Percentiles rank a stretch among this genome's conserved stretches.
phyloP scores from a whole-genome alignment of 2,113 vertebrate genomes.

The Erinaceus europaeus region DNA sequence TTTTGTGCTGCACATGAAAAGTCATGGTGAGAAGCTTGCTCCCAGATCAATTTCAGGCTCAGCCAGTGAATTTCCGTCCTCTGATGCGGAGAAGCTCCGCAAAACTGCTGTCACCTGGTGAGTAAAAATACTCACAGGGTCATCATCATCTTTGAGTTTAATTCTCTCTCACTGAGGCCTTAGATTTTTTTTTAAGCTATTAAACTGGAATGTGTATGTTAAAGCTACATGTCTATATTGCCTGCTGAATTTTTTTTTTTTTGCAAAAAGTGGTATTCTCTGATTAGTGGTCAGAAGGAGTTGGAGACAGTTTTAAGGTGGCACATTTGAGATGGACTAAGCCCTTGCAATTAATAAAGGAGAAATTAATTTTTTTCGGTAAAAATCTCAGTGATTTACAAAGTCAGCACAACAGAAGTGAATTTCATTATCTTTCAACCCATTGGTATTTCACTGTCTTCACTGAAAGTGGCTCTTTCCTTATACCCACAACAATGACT shows the following conservation, averaged over 20 bases:
- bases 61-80: background rate
- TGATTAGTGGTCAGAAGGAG: no score
- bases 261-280: background rate
- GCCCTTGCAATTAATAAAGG: constrained; percentile 13
- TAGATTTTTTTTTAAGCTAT: background rate
- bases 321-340: background rate
- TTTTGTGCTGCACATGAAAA: background rate
- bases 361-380: background rate
- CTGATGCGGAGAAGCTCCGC: background rate
- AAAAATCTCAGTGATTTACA: background rate
- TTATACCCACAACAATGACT: background rate
- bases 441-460: background rate
- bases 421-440: background rate
- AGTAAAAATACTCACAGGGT: background rate
- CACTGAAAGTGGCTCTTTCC: background rate
- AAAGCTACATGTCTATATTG: background rate
- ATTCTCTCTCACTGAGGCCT: background rate
- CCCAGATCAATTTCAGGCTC: background rate
- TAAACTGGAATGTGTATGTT: background rate
- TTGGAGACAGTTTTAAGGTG: constrained; percentile 1
- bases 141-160: background rate
- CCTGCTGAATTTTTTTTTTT: constrained; percentile 26
- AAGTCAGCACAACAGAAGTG: background rate
- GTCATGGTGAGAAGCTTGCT: background rate
- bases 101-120: background rate